Conservation (phyloP, 2,113 vertebrate genomes). For the Symphodus melops region DNA sequence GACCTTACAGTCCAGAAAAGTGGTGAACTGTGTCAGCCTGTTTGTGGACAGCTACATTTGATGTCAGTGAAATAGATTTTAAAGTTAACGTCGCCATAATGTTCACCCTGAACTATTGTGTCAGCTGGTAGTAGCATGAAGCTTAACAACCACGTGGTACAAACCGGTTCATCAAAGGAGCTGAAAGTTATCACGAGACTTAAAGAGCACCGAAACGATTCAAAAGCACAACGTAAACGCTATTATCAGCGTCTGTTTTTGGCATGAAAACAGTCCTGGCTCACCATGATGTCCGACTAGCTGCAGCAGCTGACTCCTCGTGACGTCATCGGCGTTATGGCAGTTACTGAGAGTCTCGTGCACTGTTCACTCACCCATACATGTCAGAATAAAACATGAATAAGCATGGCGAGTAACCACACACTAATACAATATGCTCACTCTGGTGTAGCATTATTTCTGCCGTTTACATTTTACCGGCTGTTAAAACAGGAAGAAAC, state of each 20-base stretch:
- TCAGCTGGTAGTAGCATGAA: background rate
- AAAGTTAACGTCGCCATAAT: too few relatives aligned
- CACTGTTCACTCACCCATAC: background rate
- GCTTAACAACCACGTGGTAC: background rate
- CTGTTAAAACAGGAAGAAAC: constrained; percentile 9
- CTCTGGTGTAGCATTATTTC: constrained; percentile 6
- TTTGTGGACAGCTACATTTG: background rate
- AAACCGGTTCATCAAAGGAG: too few relatives aligned
- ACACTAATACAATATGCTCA: background rate
- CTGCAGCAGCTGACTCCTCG: background rate
- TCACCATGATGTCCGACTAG: constrained; percentile 34
- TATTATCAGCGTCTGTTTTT: background rate
- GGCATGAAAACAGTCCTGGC: background rate
- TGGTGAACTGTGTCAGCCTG: background rate
- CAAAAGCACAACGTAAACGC: rapidly evolving
- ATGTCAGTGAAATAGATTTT: background rate
- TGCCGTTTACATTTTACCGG: background rate
- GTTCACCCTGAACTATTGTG: background rate
- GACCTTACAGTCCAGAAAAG: too few relatives aligned
- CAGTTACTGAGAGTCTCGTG: background rate
- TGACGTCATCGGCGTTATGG: constrained; percentile 1
- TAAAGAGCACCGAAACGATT: background rate
- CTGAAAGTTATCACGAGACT: background rate
- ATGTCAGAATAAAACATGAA: background rate
- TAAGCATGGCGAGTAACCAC: background rate